Base-by-base conservation (phyloP, 2,888 invertebrate genomes). In the Zygogramma bicolorata region DNA sequence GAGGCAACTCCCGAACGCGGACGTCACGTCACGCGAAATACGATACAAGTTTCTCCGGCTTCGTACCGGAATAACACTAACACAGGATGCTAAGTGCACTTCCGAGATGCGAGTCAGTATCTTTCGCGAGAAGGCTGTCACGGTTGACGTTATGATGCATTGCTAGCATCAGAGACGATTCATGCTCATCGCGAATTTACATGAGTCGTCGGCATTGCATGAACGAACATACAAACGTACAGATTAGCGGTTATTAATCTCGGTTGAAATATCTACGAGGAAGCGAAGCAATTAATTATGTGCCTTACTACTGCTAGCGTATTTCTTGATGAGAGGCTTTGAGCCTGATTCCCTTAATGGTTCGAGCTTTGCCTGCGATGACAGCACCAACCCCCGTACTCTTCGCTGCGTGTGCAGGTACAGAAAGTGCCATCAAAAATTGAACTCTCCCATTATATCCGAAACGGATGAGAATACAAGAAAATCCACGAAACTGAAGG, bases 81-180 rank as follows among this genome's bases (percentile, higher is more conserved):
- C n/a, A n/a, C 53, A 13, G 13, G 53, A 53, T 53, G 2, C 27
- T 27, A 15, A 27, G 53, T 53, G 53, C 15, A 53, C 53, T 27
- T 53, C 27, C 53, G n/a, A 27, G 7, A 10, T n/a, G 25, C 3
- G 53, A 7, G 15, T 53, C 27, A 25, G 25, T 25, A 25, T 25
- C n/a, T n/a, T 25, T 53, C 53, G n/a, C n/a, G 13, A 53, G 27
- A 25, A n/a, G 13, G 53, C 53, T 22, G 53, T 53, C 27, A 13
- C n/a, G 27, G 53, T n/a, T 27, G 53, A 53, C 53, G 53, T 53
- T 53, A 53, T 27, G 53, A 53, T 53, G 53, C 53, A 53, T 53
- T 53, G 27, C 53, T 53, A 15, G 27, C 13, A 25, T 53, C 27
- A n/a, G 27, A 5, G 13, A 13, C 53, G 13, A 27, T 53, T 53